A percentile compares a stretch with the other conserved stretches of the same genome.
phyloP scores from a whole-genome alignment of 2,797 vertebrate species.

The Alauda arvensis region DNA sequence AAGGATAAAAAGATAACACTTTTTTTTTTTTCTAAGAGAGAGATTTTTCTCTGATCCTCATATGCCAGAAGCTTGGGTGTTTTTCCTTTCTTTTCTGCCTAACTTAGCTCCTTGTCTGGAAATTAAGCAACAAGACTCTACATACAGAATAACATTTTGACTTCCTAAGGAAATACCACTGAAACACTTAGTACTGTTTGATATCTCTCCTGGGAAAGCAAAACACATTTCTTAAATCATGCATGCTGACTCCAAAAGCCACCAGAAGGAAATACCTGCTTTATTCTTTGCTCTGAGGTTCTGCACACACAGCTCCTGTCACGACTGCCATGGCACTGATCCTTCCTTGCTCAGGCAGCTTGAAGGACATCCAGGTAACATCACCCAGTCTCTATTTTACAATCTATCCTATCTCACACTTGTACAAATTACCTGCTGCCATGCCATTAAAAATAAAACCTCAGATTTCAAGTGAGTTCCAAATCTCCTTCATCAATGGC shows the following conservation, averaged over 20 bases:
- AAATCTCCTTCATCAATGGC: background rate
- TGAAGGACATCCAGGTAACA: background rate
- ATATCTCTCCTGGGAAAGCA: slow-evolving; percentile 59
- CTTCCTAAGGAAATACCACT: slow-evolving; percentile 61
- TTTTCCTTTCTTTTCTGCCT: slow-evolving; percentile 41
- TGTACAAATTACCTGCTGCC: background rate
- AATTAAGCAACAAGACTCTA: slow-evolving; percentile 52
- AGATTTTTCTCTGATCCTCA: slow-evolving; percentile 39
- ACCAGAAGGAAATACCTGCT: slow-evolving; percentile 50
- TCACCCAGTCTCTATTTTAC: background rate
- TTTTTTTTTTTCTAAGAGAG: background rate
- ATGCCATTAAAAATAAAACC: background rate
- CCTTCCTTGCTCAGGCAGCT: background rate
- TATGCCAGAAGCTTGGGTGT: background rate
- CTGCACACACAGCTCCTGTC: slow-evolving; percentile 1
- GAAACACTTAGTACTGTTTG: slow-evolving; percentile 62
- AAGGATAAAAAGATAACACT: slow-evolving; percentile 47
- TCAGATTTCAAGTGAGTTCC: background rate
- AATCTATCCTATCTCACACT: background rate
- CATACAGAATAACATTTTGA: slow-evolving; percentile 58
- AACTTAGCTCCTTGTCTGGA: slow-evolving; percentile 53
- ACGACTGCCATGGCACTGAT: background rate
- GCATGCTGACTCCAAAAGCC: slow-evolving; percentile 32
- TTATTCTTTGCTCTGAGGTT: slow-evolving; percentile 9
- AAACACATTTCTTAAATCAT: slow-evolving; percentile 62